Evolutionary conservation across 2,797 vertebrate genomes (phyloP).

Genomic region (Tarsius wallacei): DNA sequence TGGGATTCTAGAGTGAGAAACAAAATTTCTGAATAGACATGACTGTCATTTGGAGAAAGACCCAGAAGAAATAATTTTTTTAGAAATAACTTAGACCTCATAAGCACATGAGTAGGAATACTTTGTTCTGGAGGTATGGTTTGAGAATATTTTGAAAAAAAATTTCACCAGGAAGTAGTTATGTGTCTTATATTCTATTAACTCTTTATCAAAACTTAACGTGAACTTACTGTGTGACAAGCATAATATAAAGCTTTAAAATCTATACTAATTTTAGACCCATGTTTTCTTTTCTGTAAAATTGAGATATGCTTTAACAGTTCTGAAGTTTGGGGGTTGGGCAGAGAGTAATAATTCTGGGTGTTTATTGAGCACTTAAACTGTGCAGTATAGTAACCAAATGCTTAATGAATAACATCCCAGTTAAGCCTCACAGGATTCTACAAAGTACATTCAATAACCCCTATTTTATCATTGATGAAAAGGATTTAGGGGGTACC

Average conservation of each 20-base stretch:
- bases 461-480: background rate
- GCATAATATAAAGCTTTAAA: background rate
- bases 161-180: background rate
- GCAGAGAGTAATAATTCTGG: background rate
- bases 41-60: background rate
- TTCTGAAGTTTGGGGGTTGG: background rate
- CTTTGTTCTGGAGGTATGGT: background rate
- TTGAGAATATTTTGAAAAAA: slow-evolving; percentile 20
- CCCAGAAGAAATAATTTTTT: background rate
- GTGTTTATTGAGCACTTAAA: background rate
- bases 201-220: background rate
- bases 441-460: background rate
- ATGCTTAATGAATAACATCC: background rate
- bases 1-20: background rate
- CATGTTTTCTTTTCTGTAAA: background rate
- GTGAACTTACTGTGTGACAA: background rate
- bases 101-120: background rate
- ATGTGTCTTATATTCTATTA: background rate
- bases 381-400: background rate
- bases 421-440: background rate
- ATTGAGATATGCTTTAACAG: background rate
- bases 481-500: background rate
- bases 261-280: background rate
- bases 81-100: background rate
- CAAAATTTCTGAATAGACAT: background rate